Evolutionary conservation across 2,888 invertebrate genomes (phyloP), one percentile per base, ranked within the genome.

Genomic region (Ormyrus labotus): DNA sequence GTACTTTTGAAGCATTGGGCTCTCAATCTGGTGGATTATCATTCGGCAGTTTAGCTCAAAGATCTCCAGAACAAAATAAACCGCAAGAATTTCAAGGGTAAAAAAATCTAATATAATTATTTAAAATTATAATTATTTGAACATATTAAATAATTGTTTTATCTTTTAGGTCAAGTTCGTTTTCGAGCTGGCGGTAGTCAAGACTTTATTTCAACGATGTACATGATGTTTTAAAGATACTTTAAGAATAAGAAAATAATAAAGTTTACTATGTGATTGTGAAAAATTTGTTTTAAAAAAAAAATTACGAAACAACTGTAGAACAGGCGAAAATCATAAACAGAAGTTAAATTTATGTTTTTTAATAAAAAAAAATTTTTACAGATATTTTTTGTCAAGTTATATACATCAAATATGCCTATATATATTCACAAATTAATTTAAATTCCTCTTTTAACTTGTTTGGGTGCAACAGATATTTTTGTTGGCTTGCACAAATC

Each of bases 401-500:
- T 77, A 68, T 71, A 70, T 51, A 70, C 60, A 69, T 34, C 3
- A 69, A 63, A 34, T 5, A 19, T 34, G 4, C 34, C 34, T 34
- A 34, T 34, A 34, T 1, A 51, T 60, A 19, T 47, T 45, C 7
- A 13, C 9, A 9, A 0, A 11, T 50, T 48, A 69, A 83, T 78
- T 92, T 91, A 94, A 86, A 96, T 95, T 63, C 96, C 96, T 82
- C 96, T 93, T 88, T 97, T 96, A 72, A 97, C 95, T 2, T 96
- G 96, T 90, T 97, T 97, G 0, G 98, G 98, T 4, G 96, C 95
- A 78, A 98, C 96, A 57, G 96, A 94, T 73, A 98, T 95, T 88
- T 96, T 95, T 2, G 97, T 96, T 0, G 97, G 96, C 86, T 96
- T 95, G 88, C 97, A 96, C 13, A 98, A 92, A 88, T 97, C 96